These are phyloP conservation scores for Beris chalybata DNA, from an alignment of 2,888 invertebrate genomes.

Conservation along the genomic window DNA sequence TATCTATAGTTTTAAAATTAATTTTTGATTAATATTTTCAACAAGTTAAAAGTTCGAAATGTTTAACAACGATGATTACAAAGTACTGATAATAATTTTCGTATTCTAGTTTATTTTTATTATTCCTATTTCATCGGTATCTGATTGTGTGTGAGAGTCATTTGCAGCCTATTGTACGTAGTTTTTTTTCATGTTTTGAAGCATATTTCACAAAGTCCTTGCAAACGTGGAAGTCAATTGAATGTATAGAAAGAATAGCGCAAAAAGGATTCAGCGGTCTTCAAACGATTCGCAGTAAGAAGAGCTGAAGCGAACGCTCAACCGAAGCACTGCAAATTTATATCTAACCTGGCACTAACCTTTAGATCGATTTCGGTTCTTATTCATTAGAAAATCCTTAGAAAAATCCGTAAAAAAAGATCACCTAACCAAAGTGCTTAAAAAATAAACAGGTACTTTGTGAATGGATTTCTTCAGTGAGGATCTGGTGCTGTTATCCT, in stretches of 20 bases:
- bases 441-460: slow-evolving; percentile 10
- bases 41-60: slow-evolving; percentile 27
- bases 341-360: slow-evolving; percentile 6
- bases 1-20: slow-evolving; percentile 31
- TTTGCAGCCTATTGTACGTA: slow-evolving; percentile 23
- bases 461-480: background rate
- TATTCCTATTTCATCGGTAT: slow-evolving; percentile 12
- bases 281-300: too few relatives aligned
- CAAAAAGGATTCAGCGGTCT: background rate
- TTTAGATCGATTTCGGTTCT: background rate
- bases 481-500: slow-evolving; percentile 37
- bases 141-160: slow-evolving; percentile 4
- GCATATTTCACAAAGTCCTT: too few relatives aligned
- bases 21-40: slow-evolving; percentile 32
- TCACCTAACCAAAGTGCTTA: background rate
- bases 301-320: background rate
- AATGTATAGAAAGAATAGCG: background rate
- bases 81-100: slow-evolving; percentile 46
- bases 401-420: background rate
- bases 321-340: background rate
- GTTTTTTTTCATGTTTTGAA: slow-evolving; percentile 27
- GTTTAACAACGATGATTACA: slow-evolving; percentile 9
- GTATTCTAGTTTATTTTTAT: slow-evolving; percentile 40
- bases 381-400: too few relatives aligned
- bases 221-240: too few relatives aligned